These are phyloP conservation scores for Porites lutea DNA, from an alignment of 64 coral and sea anemone genomes.

Conservation along the genomic window DNA sequence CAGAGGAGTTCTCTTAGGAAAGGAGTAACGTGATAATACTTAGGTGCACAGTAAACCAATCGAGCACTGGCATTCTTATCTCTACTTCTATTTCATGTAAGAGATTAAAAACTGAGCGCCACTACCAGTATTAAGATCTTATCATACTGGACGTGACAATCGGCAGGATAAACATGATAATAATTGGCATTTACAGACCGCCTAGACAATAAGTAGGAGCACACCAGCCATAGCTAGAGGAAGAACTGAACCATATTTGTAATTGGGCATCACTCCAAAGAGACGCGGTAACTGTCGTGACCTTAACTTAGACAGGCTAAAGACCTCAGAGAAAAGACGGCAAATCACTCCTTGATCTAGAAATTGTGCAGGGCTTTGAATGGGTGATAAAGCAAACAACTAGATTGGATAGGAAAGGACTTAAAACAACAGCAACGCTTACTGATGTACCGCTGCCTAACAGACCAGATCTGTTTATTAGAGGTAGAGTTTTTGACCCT, in stretches of 20 bases:
- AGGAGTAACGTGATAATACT: no score
- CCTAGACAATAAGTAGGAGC: neutral
- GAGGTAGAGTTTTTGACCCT: conserved; percentile 1
- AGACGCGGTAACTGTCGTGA: neutral
- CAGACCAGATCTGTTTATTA: conserved; percentile 22
- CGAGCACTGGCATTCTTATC: no score
- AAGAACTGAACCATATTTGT: neutral
- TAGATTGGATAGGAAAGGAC: conserved; percentile 48
- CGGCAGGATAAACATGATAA: neutral
- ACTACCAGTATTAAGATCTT: neutral
- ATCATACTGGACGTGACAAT: no score
- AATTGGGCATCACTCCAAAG: conserved; percentile 6
- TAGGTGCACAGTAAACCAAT: no score
- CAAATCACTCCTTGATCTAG: neutral
- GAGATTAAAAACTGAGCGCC: neutral
- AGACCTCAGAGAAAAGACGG: neutral
- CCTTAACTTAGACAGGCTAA: neutral
- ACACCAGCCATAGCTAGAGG: neutral
- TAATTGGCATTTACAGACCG: neutral
- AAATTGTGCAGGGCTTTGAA: conserved; percentile 7
- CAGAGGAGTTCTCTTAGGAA: no score
- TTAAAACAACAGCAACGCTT: conserved; percentile 16
- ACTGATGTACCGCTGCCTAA: conserved; percentile 67
- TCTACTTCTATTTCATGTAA: neutral
- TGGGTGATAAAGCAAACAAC: conserved; percentile 55